Conservation (phyloP, 2,113 vertebrate species). For the Hippocampus zosterae region DNA sequence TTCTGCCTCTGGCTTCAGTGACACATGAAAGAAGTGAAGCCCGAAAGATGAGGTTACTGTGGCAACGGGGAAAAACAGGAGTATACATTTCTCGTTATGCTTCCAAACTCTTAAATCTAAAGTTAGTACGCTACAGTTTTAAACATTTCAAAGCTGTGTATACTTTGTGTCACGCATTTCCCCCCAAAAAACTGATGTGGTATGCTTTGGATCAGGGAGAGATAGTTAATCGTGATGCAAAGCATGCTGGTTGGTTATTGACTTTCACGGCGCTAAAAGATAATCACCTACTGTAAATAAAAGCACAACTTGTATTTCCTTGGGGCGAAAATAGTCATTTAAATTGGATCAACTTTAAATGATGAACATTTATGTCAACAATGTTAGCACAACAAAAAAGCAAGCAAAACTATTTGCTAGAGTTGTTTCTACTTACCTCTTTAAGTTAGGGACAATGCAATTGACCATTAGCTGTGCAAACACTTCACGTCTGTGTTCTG, state of each 20-base stretch:
- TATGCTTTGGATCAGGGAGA: neutral
- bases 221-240: neutral
- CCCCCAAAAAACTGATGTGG: neutral
- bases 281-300: neutral
- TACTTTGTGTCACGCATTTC: neutral
- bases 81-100: neutral
- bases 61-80: neutral
- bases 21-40: neutral
- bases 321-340: no score
- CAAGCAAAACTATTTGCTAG: no score
- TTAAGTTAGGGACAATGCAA: no score
- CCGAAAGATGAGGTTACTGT: conserved; percentile 2
- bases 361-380: no score
- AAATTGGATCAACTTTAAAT: no score
- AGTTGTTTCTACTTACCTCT: no score
- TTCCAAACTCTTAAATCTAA: neutral
- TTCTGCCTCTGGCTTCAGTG: neutral
- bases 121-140: neutral
- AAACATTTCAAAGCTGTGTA: neutral
- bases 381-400: no score
- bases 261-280: neutral
- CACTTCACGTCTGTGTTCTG: no score
- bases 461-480: no score
- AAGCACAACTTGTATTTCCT: no score
- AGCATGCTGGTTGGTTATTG: neutral